phyloP scores from a whole-genome alignment of 2,888 invertebrate genomes.

The Leucophenga montana region DNA sequence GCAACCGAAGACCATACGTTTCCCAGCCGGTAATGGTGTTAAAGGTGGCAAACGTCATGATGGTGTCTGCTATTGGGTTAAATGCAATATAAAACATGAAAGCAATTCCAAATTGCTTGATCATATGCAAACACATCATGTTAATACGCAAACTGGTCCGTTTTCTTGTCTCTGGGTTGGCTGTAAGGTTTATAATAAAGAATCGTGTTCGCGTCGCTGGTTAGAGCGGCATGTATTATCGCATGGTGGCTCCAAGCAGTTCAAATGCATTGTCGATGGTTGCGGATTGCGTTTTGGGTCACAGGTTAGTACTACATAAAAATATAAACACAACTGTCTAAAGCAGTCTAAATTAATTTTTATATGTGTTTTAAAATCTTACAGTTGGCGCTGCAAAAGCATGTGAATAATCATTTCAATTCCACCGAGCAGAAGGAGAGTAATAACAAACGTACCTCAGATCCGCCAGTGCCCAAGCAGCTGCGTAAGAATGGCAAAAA shows the following conservation, averaged over 20 bases:
- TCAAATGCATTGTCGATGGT: slow-evolving; percentile 95
- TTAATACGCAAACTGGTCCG: slow-evolving; percentile 88
- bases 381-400: slow-evolving; percentile 85
- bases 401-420: slow-evolving; percentile 93
- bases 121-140: slow-evolving; percentile 90
- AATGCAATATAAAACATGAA: slow-evolving; percentile 85
- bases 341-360: neutral
- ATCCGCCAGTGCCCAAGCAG: slow-evolving; percentile 84
- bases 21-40: slow-evolving; percentile 77
- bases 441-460: slow-evolving; percentile 80
- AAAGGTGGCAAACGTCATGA: slow-evolving; percentile 73
- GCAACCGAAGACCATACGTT: slow-evolving; percentile 86
- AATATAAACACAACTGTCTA: too few species aligned
- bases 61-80: slow-evolving; percentile 85
- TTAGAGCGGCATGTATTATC: slow-evolving; percentile 92
- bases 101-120: slow-evolving; percentile 87
- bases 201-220: slow-evolving; percentile 94
- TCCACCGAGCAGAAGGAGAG: slow-evolving; percentile 75
- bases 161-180: slow-evolving; percentile 94
- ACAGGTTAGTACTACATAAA: slow-evolving; percentile 77
- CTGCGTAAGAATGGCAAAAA: slow-evolving; percentile 91
- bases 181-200: slow-evolving; percentile 94
- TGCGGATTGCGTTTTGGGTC: slow-evolving; percentile 91
- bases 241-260: slow-evolving; percentile 94
- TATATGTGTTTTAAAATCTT: slow-evolving; percentile 17